A percentile compares a stretch with the other conserved stretches of the same genome.
phyloP scores from a whole-genome alignment of 2,888 invertebrate genomes.

The Agrochola lota region DNA sequence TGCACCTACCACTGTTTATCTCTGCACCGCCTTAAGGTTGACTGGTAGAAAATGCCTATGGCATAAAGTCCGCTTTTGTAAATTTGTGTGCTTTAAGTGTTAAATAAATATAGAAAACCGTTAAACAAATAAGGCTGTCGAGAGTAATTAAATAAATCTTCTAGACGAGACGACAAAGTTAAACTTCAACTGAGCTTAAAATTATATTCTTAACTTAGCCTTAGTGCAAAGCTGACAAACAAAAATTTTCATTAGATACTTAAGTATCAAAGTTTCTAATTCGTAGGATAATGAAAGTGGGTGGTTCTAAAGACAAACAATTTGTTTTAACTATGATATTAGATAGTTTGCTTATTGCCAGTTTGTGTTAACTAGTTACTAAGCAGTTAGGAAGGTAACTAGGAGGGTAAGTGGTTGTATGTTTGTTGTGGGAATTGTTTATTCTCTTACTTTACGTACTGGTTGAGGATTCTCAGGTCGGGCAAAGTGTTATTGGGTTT shows the following conservation, averaged over 20 bases:
- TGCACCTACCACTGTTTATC: too few relatives aligned
- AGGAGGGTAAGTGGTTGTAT: slow-evolving; percentile 20
- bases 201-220: slow-evolving; percentile 2
- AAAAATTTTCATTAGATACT: slow-evolving; percentile 12
- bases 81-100: too few relatives aligned
- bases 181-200: slow-evolving; percentile 9
- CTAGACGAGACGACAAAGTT: background rate
- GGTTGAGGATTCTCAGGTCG: too few relatives aligned
- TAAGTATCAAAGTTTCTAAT: slow-evolving; percentile 45
- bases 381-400: slow-evolving; percentile 24
- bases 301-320: slow-evolving; percentile 35
- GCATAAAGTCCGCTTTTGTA: too few relatives aligned
- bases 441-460: slow-evolving; percentile 4
- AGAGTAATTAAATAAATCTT: slow-evolving; percentile 7
- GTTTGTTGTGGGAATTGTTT: slow-evolving; percentile 46
- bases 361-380: slow-evolving; percentile 31
- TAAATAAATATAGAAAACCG: too few relatives aligned
- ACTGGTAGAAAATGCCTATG: too few relatives aligned
- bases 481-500: too few relatives aligned
- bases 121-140: background rate
- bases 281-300: slow-evolving; percentile 29
- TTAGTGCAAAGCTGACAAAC: slow-evolving; percentile 5
- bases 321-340: slow-evolving; percentile 47
- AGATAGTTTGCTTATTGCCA: slow-evolving; percentile 34
- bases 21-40: too few relatives aligned